Conservation (phyloP, 2,797 vertebrate genomes). For the Ptychadena robeensis region DNA sequence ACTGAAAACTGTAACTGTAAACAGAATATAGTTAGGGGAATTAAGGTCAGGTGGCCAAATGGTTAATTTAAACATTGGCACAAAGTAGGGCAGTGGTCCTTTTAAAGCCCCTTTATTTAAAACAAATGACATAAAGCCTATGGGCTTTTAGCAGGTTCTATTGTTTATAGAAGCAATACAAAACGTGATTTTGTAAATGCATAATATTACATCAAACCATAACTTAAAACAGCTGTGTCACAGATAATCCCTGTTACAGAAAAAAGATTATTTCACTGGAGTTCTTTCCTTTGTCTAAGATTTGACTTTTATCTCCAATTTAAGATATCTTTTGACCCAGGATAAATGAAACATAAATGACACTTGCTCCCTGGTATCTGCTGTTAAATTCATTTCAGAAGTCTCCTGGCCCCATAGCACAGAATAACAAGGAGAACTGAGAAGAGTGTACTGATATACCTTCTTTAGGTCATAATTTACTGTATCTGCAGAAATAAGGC, state of each 20-base stretch:
- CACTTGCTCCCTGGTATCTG: no score
- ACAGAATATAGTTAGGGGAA: constrained; percentile 63
- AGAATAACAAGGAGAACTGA: no score
- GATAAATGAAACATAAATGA: no score
- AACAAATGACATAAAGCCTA: constrained; percentile 73
- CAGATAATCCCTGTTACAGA: constrained; percentile 75
- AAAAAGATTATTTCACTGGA: constrained; percentile 73
- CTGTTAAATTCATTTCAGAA: no score
- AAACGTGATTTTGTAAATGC: constrained; percentile 77
- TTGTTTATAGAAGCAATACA: constrained; percentile 79
- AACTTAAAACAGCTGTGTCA: constrained; percentile 79
- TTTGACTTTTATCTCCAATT: constrained; percentile 68
- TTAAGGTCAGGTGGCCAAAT: constrained; percentile 58
- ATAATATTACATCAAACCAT: constrained; percentile 76
- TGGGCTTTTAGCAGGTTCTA: constrained; percentile 73
- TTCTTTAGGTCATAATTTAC: no score
- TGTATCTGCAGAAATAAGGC: no score
- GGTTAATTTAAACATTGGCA: constrained; percentile 68
- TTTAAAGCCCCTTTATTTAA: constrained; percentile 68
- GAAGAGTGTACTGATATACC: no score
- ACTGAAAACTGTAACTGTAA: constrained; percentile 18
- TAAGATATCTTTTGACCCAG: no score
- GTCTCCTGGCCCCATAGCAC: no score
- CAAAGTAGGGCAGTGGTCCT: constrained; percentile 59
- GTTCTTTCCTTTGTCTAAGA: constrained; percentile 75